phyloP scores from a whole-genome alignment of 2,113 vertebrate species.

The Aix galericulata region DNA sequence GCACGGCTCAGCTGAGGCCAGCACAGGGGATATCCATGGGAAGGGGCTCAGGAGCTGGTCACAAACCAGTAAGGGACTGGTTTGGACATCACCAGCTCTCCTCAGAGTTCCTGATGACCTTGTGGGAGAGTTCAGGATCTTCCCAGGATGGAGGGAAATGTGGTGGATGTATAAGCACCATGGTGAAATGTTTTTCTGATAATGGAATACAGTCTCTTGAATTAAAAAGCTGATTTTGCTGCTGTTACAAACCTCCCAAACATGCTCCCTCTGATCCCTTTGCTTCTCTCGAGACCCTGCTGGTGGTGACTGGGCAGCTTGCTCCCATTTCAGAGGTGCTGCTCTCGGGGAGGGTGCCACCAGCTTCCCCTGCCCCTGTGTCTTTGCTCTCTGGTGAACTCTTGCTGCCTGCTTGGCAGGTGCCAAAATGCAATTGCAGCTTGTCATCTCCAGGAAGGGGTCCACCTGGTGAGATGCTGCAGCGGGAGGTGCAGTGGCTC shows the following conservation, averaged over 20 bases:
- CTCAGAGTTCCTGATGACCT: rapidly evolving
- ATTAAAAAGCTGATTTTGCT: neutral
- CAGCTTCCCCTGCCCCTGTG: too few relatives aligned
- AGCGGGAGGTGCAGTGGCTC: neutral
- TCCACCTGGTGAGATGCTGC: neutral
- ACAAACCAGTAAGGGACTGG: neutral
- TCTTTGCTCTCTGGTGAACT: too few relatives aligned
- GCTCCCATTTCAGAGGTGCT: too few relatives aligned
- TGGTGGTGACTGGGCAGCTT: too few relatives aligned
- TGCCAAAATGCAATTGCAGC: too few relatives aligned
- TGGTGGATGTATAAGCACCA: rapidly evolving
- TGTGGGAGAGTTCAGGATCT: neutral
- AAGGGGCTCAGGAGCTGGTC: neutral
- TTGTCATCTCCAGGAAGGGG: neutral
- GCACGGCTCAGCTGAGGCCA: neutral
- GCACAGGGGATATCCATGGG: neutral
- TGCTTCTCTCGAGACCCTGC: too few relatives aligned
- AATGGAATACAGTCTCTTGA: neutral
- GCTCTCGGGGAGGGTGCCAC: too few relatives aligned
- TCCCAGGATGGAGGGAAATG: rapidly evolving
- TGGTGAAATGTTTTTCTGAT: neutral
- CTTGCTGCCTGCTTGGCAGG: too few relatives aligned
- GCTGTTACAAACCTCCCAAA: neutral
- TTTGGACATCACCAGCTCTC: too few relatives aligned
- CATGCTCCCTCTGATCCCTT: too few relatives aligned